A percentile compares a stretch with the other conserved stretches of the same genome.
Conservation (phyloP, 1,140 invertebrate genomes). For the Drosophila ogumai region DNA sequence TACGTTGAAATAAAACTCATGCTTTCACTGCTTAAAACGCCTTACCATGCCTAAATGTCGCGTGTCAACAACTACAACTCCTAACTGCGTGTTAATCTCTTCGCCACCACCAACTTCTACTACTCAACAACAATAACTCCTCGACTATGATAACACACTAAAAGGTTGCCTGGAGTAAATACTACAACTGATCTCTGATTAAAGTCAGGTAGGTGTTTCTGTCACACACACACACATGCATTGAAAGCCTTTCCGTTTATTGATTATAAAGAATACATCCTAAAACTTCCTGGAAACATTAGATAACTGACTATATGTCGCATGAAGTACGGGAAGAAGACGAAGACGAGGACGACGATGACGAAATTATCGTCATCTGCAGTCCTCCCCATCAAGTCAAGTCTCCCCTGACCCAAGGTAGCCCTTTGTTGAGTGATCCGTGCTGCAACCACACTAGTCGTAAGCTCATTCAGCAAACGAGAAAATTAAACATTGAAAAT, state of each 20-base stretch:
- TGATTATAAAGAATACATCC: constrained; percentile 13
- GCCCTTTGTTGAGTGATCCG: constrained; percentile 13
- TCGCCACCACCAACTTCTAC: constrained; percentile 68
- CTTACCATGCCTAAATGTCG: constrained; percentile 67
- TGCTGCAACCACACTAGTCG: constrained; percentile 43
- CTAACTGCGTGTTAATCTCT: constrained; percentile 83
- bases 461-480: constrained; percentile 32
- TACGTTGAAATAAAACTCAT: constrained; percentile 71
- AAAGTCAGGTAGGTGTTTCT: constrained; percentile 76
- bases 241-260: constrained; percentile 1
- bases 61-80: constrained; percentile 81
- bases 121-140: constrained; percentile 52
- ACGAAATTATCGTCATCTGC: constrained; percentile 71
- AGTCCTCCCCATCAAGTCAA: constrained; percentile 41
- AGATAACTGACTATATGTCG: constrained; percentile 56
- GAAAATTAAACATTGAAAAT: constrained; percentile 38
- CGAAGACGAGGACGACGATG: constrained; percentile 42
- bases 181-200: constrained; percentile 85
- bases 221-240: constrained; percentile 11
- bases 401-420: constrained; percentile 6
- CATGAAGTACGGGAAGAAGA: constrained; percentile 15
- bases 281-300: constrained; percentile 41
- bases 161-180: constrained; percentile 85
- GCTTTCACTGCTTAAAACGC: constrained; percentile 72
- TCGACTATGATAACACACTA: constrained; percentile 35